A percentile compares a stretch with the other conserved stretches of the same genome.
Evolutionary conservation across 2,113 vertebrate species (phyloP).

Genomic region (Equus przewalskii): DNA sequence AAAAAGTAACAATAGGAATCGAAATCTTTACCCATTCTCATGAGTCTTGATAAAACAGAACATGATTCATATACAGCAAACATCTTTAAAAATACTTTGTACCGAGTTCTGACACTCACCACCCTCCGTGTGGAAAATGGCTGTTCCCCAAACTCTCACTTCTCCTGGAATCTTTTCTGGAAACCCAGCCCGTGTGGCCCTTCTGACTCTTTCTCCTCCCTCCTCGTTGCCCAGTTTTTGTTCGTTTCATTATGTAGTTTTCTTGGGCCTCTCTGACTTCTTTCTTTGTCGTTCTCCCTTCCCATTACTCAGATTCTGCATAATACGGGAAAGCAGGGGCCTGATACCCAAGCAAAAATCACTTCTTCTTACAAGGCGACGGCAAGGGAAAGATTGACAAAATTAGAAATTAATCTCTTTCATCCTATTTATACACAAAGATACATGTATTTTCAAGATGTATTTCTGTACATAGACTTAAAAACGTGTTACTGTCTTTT

Average conservation of each 20-base stretch:
- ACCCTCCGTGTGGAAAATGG: not conserved
- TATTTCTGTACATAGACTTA: not conserved
- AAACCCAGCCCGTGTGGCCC: accelerated
- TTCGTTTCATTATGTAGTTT: not conserved
- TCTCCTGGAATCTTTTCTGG: not conserved
- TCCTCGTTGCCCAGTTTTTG: not conserved
- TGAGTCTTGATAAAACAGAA: not conserved
- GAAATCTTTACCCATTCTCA: not conserved
- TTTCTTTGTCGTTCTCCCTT: not conserved
- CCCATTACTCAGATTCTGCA: not conserved
- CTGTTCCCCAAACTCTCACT: not conserved
- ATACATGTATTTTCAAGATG: not conserved
- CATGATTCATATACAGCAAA: not conserved
- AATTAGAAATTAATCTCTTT: not conserved
- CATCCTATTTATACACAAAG: not conserved
- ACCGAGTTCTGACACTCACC: not conserved
- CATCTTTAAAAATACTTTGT: not conserved
- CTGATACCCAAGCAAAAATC: not conserved
- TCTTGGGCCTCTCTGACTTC: not conserved
- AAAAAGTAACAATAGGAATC: not conserved
- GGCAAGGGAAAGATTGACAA: not conserved
- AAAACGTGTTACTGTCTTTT: not conserved
- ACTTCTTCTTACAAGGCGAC: not conserved
- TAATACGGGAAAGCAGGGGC: not conserved
- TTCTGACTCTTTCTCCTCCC: no score